Evolutionary conservation across 2,888 invertebrate species (phyloP).

Genomic region (Dolichomitus sp.): DNA sequence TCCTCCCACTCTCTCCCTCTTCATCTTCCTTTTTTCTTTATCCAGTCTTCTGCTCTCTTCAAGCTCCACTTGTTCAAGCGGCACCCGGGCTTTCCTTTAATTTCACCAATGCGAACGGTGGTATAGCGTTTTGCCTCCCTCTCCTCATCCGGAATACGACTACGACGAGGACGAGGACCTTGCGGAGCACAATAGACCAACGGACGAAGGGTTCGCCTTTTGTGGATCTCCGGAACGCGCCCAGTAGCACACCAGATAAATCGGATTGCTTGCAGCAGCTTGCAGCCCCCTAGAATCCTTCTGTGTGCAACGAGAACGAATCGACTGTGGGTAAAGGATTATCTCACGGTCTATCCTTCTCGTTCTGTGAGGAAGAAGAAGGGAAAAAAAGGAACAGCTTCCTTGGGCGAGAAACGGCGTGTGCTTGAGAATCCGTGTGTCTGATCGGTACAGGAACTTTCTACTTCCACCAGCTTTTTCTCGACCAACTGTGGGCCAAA

Average conservation of each 20-base stretch:
- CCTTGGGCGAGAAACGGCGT: constrained; percentile 43
- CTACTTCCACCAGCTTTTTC: constrained; percentile 51
- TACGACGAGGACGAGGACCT: constrained; percentile 48
- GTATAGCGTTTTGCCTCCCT: constrained; percentile 49
- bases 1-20: constrained; percentile 3
- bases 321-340: constrained; percentile 63
- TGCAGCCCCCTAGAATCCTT: constrained; percentile 47
- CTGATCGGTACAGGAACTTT: constrained; percentile 59
- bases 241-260: constrained; percentile 62
- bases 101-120: constrained; percentile 54
- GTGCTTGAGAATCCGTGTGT: constrained; percentile 45
- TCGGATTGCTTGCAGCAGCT: constrained; percentile 63
- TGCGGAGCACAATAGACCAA: constrained; percentile 47
- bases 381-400: constrained; percentile 21
- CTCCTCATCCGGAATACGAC: constrained; percentile 40
- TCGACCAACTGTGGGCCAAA: constrained; percentile 14
- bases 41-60: constrained; percentile 55
- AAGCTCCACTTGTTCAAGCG: constrained; percentile 61
- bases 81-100: constrained; percentile 62
- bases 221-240: constrained; percentile 62
- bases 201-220: constrained; percentile 65
- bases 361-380: constrained; percentile 36
- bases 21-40: constrained; percentile 23
- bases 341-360: constrained; percentile 53
- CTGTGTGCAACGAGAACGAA: constrained; percentile 63